Evolutionary conservation across 2,797 vertebrate species (phyloP).

Genomic region (Pseudochromis fuscus): DNA sequence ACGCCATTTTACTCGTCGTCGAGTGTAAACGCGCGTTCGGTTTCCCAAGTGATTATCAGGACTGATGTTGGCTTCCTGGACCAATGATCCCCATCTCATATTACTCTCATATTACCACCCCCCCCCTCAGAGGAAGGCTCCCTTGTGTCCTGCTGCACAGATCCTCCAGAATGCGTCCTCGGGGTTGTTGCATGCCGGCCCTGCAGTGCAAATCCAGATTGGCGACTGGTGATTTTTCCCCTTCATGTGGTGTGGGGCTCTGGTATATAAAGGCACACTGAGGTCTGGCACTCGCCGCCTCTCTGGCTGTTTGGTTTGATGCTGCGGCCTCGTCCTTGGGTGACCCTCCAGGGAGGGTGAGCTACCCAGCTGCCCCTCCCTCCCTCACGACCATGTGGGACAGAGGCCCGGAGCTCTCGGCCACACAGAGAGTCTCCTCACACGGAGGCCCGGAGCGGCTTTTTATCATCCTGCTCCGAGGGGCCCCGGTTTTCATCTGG

Average conservation of each 20-base stretch:
- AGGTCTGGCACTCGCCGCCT: constrained; percentile 64
- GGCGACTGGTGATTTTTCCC: constrained; percentile 61
- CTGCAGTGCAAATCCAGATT: constrained; percentile 59
- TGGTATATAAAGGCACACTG: constrained; percentile 72
- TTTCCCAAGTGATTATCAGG: constrained; percentile 45
- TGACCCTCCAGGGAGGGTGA: constrained; percentile 69
- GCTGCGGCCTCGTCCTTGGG: constrained; percentile 68
- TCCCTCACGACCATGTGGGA: constrained; percentile 35
- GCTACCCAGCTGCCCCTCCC: constrained; percentile 47
- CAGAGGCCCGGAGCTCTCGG: constrained; percentile 50
- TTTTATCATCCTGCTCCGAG: constrained; percentile 41
- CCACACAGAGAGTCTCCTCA: constrained; percentile 72
- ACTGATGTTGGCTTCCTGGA: constrained; percentile 40
- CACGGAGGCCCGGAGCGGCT: constrained; percentile 41
- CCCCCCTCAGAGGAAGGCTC: constrained; percentile 16
- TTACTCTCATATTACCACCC: constrained; percentile 30
- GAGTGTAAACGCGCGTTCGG: not conserved
- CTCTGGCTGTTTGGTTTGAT: constrained; percentile 59
- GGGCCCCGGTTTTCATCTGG: constrained; percentile 51
- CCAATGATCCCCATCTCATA: constrained; percentile 57
- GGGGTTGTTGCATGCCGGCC: constrained; percentile 46
- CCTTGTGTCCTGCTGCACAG: constrained; percentile 7
- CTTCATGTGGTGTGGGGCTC: constrained; percentile 69
- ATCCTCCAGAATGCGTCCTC: constrained; percentile 34
- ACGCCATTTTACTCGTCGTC: constrained; percentile 42